Evolutionary conservation across 1,140 invertebrate species (phyloP).

Genomic region (Solen grandis): DNA sequence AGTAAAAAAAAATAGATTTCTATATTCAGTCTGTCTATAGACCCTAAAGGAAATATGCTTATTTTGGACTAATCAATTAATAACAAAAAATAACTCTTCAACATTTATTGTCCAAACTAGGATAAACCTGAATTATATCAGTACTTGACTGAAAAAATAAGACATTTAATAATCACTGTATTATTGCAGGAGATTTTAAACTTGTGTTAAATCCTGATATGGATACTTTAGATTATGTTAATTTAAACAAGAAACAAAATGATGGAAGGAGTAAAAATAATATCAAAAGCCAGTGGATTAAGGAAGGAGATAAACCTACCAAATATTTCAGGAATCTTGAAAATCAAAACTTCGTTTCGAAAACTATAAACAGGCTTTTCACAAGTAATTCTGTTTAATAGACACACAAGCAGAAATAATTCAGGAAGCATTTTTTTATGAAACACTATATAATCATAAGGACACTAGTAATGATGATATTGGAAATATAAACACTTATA

Average conservation of each 20-base stretch:
- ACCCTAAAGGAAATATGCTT: not conserved
- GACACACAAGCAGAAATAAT: not conserved
- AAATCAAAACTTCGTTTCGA: not conserved
- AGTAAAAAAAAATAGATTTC: not conserved
- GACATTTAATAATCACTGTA: not conserved
- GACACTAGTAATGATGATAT: not conserved
- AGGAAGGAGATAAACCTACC: not conserved
- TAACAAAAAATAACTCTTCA: not conserved
- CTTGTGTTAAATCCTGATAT: not conserved
- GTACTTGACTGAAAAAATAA: not conserved
- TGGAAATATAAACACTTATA: not conserved
- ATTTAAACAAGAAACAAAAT: not conserved
- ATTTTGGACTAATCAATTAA: not conserved
- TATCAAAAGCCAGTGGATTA: not conserved
- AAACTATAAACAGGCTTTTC: not conserved
- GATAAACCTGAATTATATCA: not conserved
- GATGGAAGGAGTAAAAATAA: not conserved
- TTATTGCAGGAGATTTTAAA: not conserved
- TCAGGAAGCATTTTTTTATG: not conserved
- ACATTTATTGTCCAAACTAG: not conserved
- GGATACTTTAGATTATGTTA: not conserved
- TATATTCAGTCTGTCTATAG: not conserved
- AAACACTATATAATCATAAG: not conserved
- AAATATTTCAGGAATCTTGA: not conserved
- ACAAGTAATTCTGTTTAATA: not conserved